A percentile compares a stretch with the other conserved stretches of the same genome.
phyloP scores from a whole-genome alignment of 2,888 invertebrate genomes.

The Polyommatus icarus region DNA sequence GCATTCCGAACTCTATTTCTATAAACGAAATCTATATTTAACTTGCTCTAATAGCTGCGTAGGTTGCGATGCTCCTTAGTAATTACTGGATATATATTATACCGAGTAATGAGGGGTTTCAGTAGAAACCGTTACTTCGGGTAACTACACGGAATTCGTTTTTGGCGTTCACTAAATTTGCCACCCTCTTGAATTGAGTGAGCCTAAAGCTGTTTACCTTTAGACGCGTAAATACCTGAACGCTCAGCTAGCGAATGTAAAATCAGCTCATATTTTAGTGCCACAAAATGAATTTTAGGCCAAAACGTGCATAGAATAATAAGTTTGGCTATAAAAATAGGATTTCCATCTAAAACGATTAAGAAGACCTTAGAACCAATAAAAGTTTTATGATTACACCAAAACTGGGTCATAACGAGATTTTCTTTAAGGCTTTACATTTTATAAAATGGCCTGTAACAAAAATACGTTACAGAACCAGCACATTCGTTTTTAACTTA shows the following conservation, averaged over 20 bases:
- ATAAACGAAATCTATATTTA: background rate
- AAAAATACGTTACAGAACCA: background rate
- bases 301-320: background rate
- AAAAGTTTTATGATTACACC: too few relatives aligned
- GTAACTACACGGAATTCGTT: conserved; percentile 22
- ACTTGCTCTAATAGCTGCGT: background rate
- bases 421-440: too few relatives aligned
- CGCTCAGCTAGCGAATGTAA: background rate
- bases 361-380: too few relatives aligned
- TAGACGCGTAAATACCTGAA: background rate
- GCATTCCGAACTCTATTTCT: too few relatives aligned
- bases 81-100: conserved; percentile 7
- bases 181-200: conserved; percentile 9
- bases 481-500: background rate
- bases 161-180: conserved; percentile 9
- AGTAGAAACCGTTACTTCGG: background rate
- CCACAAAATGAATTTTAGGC: background rate
- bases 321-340: background rate
- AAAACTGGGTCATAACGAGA: too few relatives aligned
- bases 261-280: background rate
- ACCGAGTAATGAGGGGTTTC: conserved; percentile 2
- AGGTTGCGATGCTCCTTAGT: background rate
- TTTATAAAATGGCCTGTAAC: too few relatives aligned
- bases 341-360: too few relatives aligned
- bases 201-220: conserved; percentile 6